These are phyloP conservation scores for Trissolcus brochymenae DNA, from an alignment of 2,888 invertebrate genomes.

Conservation along the genomic window DNA sequence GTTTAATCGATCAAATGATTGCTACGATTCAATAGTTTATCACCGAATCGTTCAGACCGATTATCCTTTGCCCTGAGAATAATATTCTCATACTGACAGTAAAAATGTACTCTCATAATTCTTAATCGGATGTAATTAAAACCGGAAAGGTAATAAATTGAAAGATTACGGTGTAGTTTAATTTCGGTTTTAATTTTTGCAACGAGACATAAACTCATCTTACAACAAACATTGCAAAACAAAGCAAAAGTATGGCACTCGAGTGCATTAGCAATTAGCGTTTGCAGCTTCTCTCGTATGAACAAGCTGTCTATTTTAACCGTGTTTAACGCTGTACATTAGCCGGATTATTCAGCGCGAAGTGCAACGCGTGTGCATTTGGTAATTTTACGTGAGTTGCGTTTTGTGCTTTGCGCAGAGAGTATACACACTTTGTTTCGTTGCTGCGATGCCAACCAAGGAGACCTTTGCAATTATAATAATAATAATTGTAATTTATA, in stretches of 20 bases:
- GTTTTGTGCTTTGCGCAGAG: slow-evolving; percentile 42
- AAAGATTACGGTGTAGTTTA: neutral
- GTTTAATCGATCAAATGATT: slow-evolving; percentile 29
- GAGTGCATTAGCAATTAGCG: slow-evolving; percentile 53
- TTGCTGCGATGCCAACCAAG: slow-evolving; percentile 23
- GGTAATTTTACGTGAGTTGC: slow-evolving; percentile 42
- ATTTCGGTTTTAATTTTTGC: neutral
- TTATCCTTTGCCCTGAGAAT: no score
- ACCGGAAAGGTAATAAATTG: no score
- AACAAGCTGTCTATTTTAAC: slow-evolving; percentile 55
- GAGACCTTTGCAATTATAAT: slow-evolving; percentile 54
- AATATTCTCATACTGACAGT: no score
- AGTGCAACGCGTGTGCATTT: slow-evolving; percentile 40
- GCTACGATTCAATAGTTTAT: neutral
- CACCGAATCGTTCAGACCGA: neutral
- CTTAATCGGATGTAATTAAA: no score
- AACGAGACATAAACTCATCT: neutral
- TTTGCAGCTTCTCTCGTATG: slow-evolving; percentile 32
- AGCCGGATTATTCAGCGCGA: slow-evolving; percentile 53
- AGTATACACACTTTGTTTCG: slow-evolving; percentile 40
- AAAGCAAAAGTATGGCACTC: slow-evolving; percentile 14
- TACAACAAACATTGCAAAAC: neutral
- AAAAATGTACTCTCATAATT: no score
- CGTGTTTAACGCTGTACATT: slow-evolving; percentile 54
- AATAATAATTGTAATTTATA: slow-evolving; percentile 60